Base-by-base conservation (phyloP, 2,113 vertebrate genomes). In the Boleophthalmus pectinirostris region DNA sequence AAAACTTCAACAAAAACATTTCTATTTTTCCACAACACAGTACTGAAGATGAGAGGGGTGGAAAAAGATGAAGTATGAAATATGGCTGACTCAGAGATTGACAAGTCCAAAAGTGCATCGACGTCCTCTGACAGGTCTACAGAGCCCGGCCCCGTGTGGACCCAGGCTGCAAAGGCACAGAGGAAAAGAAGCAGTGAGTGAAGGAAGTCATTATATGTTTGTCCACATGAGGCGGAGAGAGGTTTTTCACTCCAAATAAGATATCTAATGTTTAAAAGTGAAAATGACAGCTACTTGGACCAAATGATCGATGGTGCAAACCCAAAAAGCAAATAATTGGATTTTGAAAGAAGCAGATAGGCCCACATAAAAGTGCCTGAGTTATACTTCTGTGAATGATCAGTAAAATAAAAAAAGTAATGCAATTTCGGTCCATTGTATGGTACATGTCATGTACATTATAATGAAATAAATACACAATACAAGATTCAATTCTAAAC, bases 21-120 rank as follows among this genome's bases (percentile, higher is more conserved):
- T 24, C 4, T 10, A 58, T 11, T 24, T 57, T 56, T 23, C 21
- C 54, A 56, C 21, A 23, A 5, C 6, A 23, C 23, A 11, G 54
- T 2, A 23, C 10, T 23, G 54, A 23, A 56, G 54, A 23, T 23
- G 9, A 56, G 12, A 56, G 12, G 21, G 23, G n/a, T 11, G 54
- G 10, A 56, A 23, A 12, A 56, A 23, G 10, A 56, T 56, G 54
- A 24, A 15, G 56, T 54, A 21, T 57, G 83, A 73, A 68, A 46
- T 64, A 68, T 65, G 2, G 49, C 68, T 35, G 63, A 57, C 43
- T 45, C 76, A 79, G 64, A 74, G 87, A 90, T 81, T 83, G 85
- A 83, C 88, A 78, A 78, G 58, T 79, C 71, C 82, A 61, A 85
- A 71, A 85, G 81, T 82, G 80, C 68, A 66, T 72, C 79, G 87